Evolutionary conservation across 2,113 vertebrate species (phyloP).

Genomic region (Bungarus multicinctus): DNA sequence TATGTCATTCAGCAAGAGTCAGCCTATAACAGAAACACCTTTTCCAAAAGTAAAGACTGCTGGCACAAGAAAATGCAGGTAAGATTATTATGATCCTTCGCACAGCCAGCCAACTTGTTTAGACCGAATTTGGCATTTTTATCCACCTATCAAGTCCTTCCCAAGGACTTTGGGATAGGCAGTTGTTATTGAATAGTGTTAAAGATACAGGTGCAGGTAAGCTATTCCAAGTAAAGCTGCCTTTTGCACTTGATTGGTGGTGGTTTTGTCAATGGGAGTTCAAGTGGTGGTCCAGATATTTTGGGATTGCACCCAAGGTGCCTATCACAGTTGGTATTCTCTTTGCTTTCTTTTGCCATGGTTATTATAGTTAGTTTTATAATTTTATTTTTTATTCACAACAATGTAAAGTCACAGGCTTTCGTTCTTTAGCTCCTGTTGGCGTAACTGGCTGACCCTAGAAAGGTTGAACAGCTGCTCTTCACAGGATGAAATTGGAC

Average conservation of each 20-base stretch:
- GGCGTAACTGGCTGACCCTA: background rate
- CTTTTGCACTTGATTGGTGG: too few species aligned
- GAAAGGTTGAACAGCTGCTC: background rate
- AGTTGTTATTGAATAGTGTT: background rate
- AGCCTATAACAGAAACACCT: background rate
- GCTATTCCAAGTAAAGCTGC: background rate
- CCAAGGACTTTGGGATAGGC: background rate
- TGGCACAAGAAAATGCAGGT: slow-evolving; percentile 9
- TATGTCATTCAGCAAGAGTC: background rate
- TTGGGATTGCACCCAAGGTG: background rate
- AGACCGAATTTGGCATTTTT: background rate
- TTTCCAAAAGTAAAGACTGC: slow-evolving; percentile 22
- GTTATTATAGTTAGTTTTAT: background rate
- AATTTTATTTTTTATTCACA: background rate
- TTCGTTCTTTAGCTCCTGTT: background rate
- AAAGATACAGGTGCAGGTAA: background rate
- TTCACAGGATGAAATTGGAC: background rate
- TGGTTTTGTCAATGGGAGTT: too few species aligned
- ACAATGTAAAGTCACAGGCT: background rate
- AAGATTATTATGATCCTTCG: background rate
- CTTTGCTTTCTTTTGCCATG: background rate
- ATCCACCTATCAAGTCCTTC: background rate
- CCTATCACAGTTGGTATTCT: background rate
- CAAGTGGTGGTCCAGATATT: background rate
- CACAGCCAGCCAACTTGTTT: background rate